Conservation (phyloP, 1,140 invertebrate genomes). For the Diplogasteroides magnus region DNA sequence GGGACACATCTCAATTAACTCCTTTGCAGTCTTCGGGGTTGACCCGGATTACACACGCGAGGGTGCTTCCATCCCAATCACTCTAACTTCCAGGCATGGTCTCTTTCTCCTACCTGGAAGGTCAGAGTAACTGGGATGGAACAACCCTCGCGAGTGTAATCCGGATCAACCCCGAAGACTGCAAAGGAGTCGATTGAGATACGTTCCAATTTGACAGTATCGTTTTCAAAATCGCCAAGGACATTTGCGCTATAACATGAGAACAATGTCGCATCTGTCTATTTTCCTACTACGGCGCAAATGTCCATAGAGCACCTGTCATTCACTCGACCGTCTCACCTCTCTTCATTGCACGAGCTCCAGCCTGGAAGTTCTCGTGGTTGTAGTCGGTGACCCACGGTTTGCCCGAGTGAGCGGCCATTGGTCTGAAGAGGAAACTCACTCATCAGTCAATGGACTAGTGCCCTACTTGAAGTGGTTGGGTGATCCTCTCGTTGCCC, state of each 20-base stretch:
- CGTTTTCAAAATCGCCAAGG: not conserved
- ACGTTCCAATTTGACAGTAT: constrained; percentile 5
- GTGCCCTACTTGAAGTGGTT: constrained; percentile 28
- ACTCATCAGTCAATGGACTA: constrained; percentile 25
- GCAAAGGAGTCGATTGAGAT: constrained; percentile 60
- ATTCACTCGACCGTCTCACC: constrained; percentile 43
- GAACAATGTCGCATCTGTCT: too few relatives aligned
- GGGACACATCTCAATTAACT: constrained; percentile 50
- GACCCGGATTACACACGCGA: constrained; percentile 90
- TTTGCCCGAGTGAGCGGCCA: constrained; percentile 72
- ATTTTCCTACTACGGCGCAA: too few relatives aligned
- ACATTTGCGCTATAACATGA: too few relatives aligned
- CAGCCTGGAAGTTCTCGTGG: constrained; percentile 85
- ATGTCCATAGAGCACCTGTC: constrained; percentile 8
- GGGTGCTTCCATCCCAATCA: constrained; percentile 91
- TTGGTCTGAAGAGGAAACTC: constrained; percentile 56
- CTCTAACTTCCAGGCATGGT: constrained; percentile 70
- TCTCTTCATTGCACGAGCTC: constrained; percentile 73
- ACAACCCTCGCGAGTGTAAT: constrained; percentile 88
- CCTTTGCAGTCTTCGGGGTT: constrained; percentile 75
- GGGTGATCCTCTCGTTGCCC: constrained; percentile 27
- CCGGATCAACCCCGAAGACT: constrained; percentile 85
- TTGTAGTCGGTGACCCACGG: constrained; percentile 86
- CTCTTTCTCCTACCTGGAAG: constrained; percentile 61
- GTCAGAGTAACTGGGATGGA: constrained; percentile 91